Evolutionary conservation across 2,113 vertebrate genomes (phyloP).

Genomic region (Vulpes lagopus): DNA sequence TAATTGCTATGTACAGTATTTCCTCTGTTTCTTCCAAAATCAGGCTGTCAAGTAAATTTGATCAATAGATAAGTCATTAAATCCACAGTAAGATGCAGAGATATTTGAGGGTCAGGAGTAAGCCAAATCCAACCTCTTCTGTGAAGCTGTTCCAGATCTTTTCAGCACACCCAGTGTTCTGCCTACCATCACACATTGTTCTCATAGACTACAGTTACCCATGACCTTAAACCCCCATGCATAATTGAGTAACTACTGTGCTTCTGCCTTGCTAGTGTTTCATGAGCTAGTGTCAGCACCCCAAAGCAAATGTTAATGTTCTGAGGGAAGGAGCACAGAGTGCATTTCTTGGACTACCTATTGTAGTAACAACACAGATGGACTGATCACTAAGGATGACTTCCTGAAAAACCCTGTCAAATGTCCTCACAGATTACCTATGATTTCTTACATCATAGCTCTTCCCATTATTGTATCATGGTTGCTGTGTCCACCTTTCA

Average conservation of each 20-base stretch:
- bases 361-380: neutral
- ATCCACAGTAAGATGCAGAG: neutral
- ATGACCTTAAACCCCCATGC: neutral
- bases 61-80: neutral
- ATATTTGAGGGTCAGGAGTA: neutral
- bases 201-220: neutral
- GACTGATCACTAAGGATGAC: neutral
- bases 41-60: neutral
- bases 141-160: neutral
- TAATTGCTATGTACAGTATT: neutral
- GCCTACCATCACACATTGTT: neutral
- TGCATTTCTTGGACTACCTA: neutral
- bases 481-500: neutral
- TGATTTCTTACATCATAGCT: neutral
- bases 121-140: neutral
- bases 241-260: neutral
- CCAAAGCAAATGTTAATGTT: neutral
- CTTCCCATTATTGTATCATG: neutral
- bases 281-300: neutral
- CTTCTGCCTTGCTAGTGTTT: neutral
- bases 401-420: neutral
- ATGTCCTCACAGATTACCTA: rapidly evolving
- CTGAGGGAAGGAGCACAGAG: neutral
- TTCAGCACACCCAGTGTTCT: neutral
- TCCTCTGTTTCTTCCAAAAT: neutral